Evolutionary conservation across 2,888 invertebrate species (phyloP).

Genomic region (Hypomecis punctinalis): DNA sequence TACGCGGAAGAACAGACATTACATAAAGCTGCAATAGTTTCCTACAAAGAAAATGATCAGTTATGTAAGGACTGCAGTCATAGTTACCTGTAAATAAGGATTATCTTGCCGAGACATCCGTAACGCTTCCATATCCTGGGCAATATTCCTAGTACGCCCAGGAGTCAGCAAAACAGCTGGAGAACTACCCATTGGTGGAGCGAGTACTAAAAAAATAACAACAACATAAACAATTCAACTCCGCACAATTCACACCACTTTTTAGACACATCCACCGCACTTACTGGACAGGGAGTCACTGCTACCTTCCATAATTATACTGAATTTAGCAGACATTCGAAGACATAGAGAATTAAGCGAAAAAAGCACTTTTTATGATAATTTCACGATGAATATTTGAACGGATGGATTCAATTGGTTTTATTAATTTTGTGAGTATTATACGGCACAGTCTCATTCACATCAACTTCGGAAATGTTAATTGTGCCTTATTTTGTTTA

Average conservation of each 20-base stretch:
- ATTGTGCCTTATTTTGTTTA: neutral
- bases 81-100: constrained; percentile 90
- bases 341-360: constrained; percentile 27
- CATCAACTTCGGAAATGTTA: neutral
- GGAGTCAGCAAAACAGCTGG: constrained; percentile 89
- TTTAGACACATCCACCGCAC: constrained; percentile 38
- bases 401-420: constrained; percentile 10
- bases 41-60: constrained; percentile 27
- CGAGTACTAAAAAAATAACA: constrained; percentile 59
- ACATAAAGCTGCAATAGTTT: constrained; percentile 35
- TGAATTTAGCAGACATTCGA: constrained; percentile 29
- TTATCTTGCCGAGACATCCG: constrained; percentile 93
- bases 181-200: constrained; percentile 68
- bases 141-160: constrained; percentile 90
- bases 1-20: constrained; percentile 22
- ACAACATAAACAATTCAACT: constrained; percentile 39
- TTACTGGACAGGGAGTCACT: constrained; percentile 75
- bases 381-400: constrained; percentile 35
- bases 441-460: neutral
- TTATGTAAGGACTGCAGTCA: constrained; percentile 36
- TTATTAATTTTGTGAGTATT: neutral
- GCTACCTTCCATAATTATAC: constrained; percentile 71
- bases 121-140: constrained; percentile 93
- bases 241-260: constrained; percentile 31
- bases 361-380: constrained; percentile 10